Evolutionary conservation across 2,888 invertebrate species (phyloP).

Genomic region (Dryomyza anilis): DNA sequence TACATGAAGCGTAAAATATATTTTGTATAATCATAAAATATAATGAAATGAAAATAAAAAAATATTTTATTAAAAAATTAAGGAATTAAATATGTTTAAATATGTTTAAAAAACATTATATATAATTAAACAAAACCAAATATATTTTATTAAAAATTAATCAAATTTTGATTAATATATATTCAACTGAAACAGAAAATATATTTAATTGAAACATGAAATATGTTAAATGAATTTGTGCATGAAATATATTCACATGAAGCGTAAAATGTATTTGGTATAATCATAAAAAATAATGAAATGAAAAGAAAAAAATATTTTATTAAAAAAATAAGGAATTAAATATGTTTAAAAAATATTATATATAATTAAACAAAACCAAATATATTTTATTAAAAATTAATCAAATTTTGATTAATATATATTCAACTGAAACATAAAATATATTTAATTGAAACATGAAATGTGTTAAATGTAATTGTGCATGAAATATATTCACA

Average conservation of each 20-base stretch:
- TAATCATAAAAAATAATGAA: too few relatives aligned
- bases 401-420: background rate
- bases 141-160: background rate
- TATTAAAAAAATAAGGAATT: background rate
- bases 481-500: too few relatives aligned
- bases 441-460: background rate
- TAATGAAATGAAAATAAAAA: background rate
- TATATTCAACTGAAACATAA: background rate
- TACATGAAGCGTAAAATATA: too few relatives aligned
- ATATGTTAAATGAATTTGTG: too few relatives aligned
- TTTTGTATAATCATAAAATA: too few relatives aligned
- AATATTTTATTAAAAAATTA: background rate
- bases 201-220: too few relatives aligned
- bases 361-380: background rate
- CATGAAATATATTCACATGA: too few relatives aligned
- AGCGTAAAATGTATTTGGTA: too few relatives aligned
- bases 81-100: background rate
- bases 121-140: background rate
- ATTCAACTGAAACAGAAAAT: too few relatives aligned
- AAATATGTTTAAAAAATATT: background rate
- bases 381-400: background rate
- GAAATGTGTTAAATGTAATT: too few relatives aligned
- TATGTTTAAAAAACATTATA: background rate
- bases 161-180: too few relatives aligned
- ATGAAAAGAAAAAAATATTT: background rate